phyloP scores from a whole-genome alignment of 2,113 vertebrate genomes.

The Neolamprologus brichardi region DNA sequence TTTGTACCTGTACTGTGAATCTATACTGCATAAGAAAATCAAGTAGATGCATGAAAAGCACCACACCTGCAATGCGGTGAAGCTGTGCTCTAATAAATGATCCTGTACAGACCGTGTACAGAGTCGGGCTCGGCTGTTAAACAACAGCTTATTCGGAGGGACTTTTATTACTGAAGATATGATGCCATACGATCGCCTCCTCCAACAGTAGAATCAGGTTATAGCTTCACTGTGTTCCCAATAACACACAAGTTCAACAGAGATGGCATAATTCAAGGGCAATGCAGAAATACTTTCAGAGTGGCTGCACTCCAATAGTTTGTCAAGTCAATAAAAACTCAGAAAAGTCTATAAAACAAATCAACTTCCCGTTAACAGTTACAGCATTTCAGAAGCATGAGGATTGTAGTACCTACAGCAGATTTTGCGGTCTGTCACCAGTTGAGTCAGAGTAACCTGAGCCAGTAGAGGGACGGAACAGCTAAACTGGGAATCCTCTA shows the following conservation, averaged over 20 bases:
- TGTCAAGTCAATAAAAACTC: slow-evolving; percentile 34
- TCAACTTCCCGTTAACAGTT: neutral
- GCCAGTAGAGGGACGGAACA: slow-evolving; percentile 21
- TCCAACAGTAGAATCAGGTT: slow-evolving; percentile 29
- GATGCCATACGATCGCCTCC: slow-evolving; percentile 4
- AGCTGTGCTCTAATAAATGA: slow-evolving; percentile 39
- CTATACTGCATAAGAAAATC: neutral
- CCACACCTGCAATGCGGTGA: slow-evolving; percentile 38
- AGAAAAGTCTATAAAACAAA: slow-evolving; percentile 40
- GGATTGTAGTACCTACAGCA: slow-evolving; percentile 20
- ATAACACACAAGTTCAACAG: slow-evolving; percentile 15
- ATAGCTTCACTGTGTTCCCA: slow-evolving; percentile 25
- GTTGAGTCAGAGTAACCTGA: slow-evolving; percentile 13
- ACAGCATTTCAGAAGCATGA: neutral
- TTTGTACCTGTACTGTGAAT: neutral
- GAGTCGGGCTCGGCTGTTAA: neutral
- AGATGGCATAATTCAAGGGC: slow-evolving; percentile 32
- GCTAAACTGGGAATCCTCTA: slow-evolving; percentile 37
- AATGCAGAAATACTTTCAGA: slow-evolving; percentile 1
- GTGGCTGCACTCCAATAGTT: neutral
- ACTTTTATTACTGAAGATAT: slow-evolving; percentile 33
- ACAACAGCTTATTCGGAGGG: neutral
- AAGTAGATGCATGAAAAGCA: neutral
- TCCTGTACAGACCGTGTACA: neutral
- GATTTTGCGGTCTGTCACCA: slow-evolving; percentile 24